A percentile compares a stretch with the other conserved stretches of the same genome.
Conservation (phyloP, 2,888 invertebrate genomes). For the Eucera pruinosa region DNA sequence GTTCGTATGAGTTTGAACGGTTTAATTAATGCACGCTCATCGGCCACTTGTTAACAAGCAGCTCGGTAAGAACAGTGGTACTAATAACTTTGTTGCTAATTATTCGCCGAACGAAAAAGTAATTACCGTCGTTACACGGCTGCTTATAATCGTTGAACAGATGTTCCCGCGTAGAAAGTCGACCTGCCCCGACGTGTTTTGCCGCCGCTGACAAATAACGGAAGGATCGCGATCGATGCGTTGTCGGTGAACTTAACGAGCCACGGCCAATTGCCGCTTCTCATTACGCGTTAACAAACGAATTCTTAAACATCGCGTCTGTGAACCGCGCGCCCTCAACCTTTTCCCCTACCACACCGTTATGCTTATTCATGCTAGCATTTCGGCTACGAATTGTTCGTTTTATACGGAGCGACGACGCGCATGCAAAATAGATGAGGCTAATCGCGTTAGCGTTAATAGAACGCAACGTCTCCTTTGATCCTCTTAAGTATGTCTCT, state of each 20-base stretch:
- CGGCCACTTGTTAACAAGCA: constrained; percentile 27
- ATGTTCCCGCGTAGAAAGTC: constrained; percentile 53
- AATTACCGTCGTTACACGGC: constrained; percentile 51
- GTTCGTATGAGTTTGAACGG: neutral
- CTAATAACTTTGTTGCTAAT: constrained; percentile 52
- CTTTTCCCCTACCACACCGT: too few relatives aligned
- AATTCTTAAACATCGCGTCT: constrained; percentile 27
- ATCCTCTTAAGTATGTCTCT: too few relatives aligned
- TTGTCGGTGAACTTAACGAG: constrained; percentile 55
- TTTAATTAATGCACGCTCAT: constrained; percentile 36
- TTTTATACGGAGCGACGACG: too few relatives aligned
- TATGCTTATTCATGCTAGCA: too few relatives aligned
- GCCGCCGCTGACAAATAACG: constrained; percentile 63
- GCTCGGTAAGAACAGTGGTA: constrained; percentile 30
- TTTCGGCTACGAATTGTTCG: too few relatives aligned
- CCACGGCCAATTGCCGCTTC: constrained; percentile 42
- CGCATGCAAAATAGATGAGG: neutral
- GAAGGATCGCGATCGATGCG: constrained; percentile 55
- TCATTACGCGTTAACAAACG: constrained; percentile 49
- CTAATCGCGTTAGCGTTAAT: too few relatives aligned
- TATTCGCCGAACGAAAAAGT: constrained; percentile 54
- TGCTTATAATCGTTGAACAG: constrained; percentile 52
- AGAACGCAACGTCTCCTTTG: too few relatives aligned
- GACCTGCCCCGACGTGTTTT: constrained; percentile 45
- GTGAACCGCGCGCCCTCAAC: neutral